Evolutionary conservation across 2,113 vertebrate species (phyloP).

Genomic region (Psilopsiagon aymara): DNA sequence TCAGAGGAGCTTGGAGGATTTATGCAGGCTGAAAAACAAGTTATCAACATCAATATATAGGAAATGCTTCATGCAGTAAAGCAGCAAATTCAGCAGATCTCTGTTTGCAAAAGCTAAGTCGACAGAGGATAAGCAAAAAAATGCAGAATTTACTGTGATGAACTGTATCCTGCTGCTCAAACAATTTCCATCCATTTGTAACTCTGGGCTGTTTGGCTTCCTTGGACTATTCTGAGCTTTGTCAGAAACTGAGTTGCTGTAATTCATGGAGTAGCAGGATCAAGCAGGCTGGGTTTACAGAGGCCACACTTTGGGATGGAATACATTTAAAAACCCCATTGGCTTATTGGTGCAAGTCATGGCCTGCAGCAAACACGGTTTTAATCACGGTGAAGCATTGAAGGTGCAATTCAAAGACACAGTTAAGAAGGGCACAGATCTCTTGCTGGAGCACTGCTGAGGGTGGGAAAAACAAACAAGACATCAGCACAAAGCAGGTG

Average conservation of each 20-base stretch:
- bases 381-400: not conserved
- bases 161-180: not conserved
- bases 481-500: accelerated
- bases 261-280: not conserved
- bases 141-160: not conserved
- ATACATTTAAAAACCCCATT: not conserved
- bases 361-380: not conserved
- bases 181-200: not conserved
- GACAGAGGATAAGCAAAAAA: not conserved
- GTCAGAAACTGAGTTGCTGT: not conserved
- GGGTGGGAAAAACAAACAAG: not conserved
- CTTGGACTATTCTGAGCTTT: not conserved
- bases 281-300: not conserved
- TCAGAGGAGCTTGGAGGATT: not conserved
- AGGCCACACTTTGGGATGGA: not conserved
- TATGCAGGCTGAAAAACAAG: not conserved
- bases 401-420: not conserved
- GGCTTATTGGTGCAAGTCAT: not conserved
- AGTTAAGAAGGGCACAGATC: not conserved
- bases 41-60: not conserved
- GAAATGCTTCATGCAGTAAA: not conserved
- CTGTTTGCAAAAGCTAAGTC: not conserved
- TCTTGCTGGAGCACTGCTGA: not conserved
- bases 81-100: not conserved
- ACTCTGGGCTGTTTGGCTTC: not conserved